Percentiles rank a stretch among this genome's conserved stretches.
phyloP scores from a whole-genome alignment of 2,113 vertebrate genomes.

The Lontra canadensis region DNA sequence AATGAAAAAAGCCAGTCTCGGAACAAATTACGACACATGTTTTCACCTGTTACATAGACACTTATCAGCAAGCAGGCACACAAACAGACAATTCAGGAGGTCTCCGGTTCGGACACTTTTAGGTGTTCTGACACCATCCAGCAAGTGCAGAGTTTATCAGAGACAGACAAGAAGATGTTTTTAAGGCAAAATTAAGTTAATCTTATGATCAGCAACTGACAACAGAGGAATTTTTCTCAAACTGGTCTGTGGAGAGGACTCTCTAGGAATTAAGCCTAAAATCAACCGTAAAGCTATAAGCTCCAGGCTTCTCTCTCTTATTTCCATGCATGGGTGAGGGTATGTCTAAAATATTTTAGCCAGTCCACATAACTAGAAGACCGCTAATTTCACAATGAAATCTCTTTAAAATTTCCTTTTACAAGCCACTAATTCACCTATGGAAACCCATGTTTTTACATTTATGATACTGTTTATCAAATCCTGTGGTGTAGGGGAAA shows the following conservation, averaged over 20 bases:
- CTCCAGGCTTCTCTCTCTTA: background rate
- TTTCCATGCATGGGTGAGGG: background rate
- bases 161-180: background rate
- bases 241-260: background rate
- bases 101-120: background rate
- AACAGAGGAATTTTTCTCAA: background rate
- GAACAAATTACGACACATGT: background rate
- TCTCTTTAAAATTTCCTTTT: background rate
- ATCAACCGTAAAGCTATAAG: background rate
- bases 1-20: background rate
- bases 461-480: constrained; percentile 9
- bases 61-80: background rate
- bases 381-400: background rate
- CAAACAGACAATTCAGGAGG: background rate
- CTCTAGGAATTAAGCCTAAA: background rate
- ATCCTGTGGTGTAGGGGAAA: background rate
- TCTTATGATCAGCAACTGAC: background rate
- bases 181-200: background rate
- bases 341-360: background rate
- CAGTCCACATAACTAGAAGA: background rate
- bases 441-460: background rate
- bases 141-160: background rate
- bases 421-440: background rate
- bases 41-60: background rate
- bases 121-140: background rate